Base-by-base conservation (phyloP, 2,113 vertebrate species). In the Rhinolophus ferrumequinum region DNA sequence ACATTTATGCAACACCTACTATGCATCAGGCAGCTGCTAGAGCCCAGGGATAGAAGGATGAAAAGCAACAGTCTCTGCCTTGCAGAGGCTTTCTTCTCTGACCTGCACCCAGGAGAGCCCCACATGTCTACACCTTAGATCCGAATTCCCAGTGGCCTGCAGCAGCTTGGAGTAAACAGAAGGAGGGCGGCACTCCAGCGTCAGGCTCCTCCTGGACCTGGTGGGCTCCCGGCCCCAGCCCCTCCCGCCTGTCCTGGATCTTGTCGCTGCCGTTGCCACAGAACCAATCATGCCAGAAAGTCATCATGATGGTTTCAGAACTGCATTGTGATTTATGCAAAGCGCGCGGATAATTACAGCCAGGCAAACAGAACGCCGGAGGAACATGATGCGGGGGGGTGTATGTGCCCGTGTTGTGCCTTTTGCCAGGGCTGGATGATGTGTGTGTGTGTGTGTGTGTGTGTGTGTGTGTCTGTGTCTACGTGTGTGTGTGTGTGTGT, bases 291-390 rank as follows among this genome's bases (percentile, higher is more conserved):
- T 83, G 95, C 96, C 96, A 98, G 97, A 94, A 98, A 98, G 98
- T 97, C 96, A 97, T 97, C 92, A 86, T 35, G 76, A 93, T 83
- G 94, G 97, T 98, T 98, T 97, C 95, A 98, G 81, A 93, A 95
- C 93, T 88, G 96, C 96, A 97, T 90, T 96, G 96, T 97, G 96
- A 96, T 97, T 98, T 97, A 97, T 97, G 94, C 97, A 98, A 97
- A 97, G 84, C 90, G 8, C 9, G 41, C 1, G 0, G 93, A 97
- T 97, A 98, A 98, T 97, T 97, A 97, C 96, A 94, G 93, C 96
- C 26, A 21, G 84, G 94, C 64, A 16, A 54, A 5, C 77, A 93
- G 95, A 95, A 98, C 80, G n/a, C 94, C 69, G 94, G 73, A 92
- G 4, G 76, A 92, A 82, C 72, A 79, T 85, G 90, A 62, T 64